A percentile compares a stretch with the other conserved stretches of the same genome.
Evolutionary conservation across 2,888 invertebrate species (phyloP).

Genomic region (Chelonus formosanus): DNA sequence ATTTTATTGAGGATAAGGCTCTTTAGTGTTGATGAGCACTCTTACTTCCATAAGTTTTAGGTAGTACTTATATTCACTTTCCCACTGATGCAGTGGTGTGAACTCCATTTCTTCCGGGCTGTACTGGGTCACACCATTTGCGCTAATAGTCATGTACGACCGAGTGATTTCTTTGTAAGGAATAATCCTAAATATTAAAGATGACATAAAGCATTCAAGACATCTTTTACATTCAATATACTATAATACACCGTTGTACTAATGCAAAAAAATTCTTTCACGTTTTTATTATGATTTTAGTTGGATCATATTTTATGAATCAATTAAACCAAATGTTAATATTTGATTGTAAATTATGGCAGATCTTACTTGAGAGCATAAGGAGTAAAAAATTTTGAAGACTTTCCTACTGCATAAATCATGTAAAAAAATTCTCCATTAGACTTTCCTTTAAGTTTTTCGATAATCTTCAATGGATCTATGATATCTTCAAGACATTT

Average conservation of each 20-base stretch:
- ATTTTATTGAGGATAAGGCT: slow-evolving; percentile 1
- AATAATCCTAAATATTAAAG: slow-evolving; percentile 70
- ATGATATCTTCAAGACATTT: slow-evolving; percentile 53
- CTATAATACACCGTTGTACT: too few relatives aligned
- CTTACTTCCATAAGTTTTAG: slow-evolving; percentile 76
- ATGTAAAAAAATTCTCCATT: slow-evolving; percentile 80
- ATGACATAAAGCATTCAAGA: neutral
- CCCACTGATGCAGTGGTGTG: slow-evolving; percentile 81
- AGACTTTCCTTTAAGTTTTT: slow-evolving; percentile 68
- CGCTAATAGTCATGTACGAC: slow-evolving; percentile 81
- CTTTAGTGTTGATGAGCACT: slow-evolving; percentile 15
- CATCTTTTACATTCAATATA: too few relatives aligned
- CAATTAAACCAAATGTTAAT: too few relatives aligned
- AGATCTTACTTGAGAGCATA: slow-evolving; percentile 75
- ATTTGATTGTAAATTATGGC: too few relatives aligned
- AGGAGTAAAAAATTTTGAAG: slow-evolving; percentile 78
- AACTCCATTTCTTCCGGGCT: slow-evolving; percentile 78
- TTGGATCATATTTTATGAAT: too few relatives aligned
- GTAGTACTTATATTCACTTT: slow-evolving; percentile 83
- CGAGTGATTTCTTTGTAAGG: slow-evolving; percentile 76
- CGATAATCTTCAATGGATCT: slow-evolving; percentile 65
- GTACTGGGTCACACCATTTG: slow-evolving; percentile 83
- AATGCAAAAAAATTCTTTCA: too few relatives aligned
- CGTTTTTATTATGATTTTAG: too few relatives aligned
- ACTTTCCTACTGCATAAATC: slow-evolving; percentile 76